Conservation (phyloP, 2,888 invertebrate species). For the Noctua fimbriata region DNA sequence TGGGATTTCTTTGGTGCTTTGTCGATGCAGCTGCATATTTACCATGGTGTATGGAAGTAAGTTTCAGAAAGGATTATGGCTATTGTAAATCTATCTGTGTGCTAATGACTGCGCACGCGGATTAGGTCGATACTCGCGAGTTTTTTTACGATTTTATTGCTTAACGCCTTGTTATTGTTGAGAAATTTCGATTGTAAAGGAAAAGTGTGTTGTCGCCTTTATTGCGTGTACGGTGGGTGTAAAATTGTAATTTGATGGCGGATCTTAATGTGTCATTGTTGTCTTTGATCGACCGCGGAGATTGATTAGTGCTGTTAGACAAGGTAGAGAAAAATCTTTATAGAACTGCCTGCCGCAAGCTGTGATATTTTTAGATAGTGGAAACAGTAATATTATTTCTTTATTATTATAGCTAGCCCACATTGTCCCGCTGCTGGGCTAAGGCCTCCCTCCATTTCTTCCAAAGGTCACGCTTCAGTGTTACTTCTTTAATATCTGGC, state of each 20-base stretch:
- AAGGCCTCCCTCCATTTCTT: too few relatives aligned
- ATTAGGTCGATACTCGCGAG: constrained; percentile 72
- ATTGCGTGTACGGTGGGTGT: constrained; percentile 52
- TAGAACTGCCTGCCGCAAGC: background rate
- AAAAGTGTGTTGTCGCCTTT: constrained; percentile 61
- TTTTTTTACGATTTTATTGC: constrained; percentile 68
- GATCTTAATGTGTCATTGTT: constrained; percentile 49
- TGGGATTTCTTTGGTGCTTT: constrained; percentile 24
- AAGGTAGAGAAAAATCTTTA: constrained; percentile 11
- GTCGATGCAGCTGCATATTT: constrained; percentile 3
- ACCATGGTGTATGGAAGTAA: constrained; percentile 71
- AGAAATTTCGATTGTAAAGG: constrained; percentile 56
- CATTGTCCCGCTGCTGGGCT: too few relatives aligned
- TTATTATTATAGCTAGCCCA: too few relatives aligned
- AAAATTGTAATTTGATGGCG: constrained; percentile 63
- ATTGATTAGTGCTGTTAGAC: constrained; percentile 35
- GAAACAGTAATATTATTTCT: background rate
- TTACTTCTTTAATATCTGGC: too few relatives aligned
- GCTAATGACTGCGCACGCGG: constrained; percentile 83
- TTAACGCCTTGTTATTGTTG: constrained; percentile 65
- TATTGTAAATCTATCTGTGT: constrained; percentile 85
- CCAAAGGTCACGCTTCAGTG: too few relatives aligned
- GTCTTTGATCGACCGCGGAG: constrained; percentile 54
- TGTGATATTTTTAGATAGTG: background rate
- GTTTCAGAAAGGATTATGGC: constrained; percentile 86